Conservation (phyloP, 2,888 invertebrate species). For the Drosophila kambysellisi region DNA sequence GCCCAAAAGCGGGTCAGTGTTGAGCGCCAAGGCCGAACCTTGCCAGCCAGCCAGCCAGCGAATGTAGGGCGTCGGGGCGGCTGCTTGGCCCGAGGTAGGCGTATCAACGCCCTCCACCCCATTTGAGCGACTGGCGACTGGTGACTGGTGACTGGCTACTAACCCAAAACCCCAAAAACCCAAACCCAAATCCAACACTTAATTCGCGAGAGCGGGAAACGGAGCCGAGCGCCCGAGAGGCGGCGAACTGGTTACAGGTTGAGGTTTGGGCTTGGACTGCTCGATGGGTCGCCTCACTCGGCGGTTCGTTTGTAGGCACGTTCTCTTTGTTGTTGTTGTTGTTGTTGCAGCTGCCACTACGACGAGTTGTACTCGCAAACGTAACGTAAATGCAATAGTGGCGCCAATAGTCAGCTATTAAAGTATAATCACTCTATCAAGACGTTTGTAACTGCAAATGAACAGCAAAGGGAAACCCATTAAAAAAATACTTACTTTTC, state of each 20-base stretch:
- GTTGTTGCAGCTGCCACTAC: slow-evolving; percentile 28
- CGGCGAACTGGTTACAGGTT: slow-evolving; percentile 58
- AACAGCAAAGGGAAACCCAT: not conserved
- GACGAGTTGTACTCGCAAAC: slow-evolving; percentile 41
- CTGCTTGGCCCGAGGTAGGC: slow-evolving; percentile 62
- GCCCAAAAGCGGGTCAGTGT: slow-evolving; percentile 75
- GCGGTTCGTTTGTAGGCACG: slow-evolving; percentile 47
- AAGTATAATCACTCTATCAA: slow-evolving; percentile 10
- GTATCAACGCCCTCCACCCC: slow-evolving; percentile 21
- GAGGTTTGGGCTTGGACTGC: slow-evolving; percentile 17
- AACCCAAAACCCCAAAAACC: slow-evolving; percentile 44
- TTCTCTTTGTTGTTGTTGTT: slow-evolving; percentile 22
- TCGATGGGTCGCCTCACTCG: slow-evolving; percentile 30
- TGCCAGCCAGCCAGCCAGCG: slow-evolving; percentile 48
- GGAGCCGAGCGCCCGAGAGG: slow-evolving; percentile 22
- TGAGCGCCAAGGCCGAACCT: slow-evolving; percentile 79
- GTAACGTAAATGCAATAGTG: slow-evolving; percentile 50
- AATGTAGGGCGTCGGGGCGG: slow-evolving; percentile 76
- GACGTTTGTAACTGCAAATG: slow-evolving; percentile 5
- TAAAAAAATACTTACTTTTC: not conserved
- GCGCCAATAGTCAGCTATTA: slow-evolving; percentile 26
- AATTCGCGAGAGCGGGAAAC: slow-evolving; percentile 39
- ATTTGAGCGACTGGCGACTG: slow-evolving; percentile 27
- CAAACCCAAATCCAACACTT: slow-evolving; percentile 48
- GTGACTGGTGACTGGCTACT: slow-evolving; percentile 42